phyloP scores from a whole-genome alignment of 2,888 invertebrate genomes.

The Epinotia nisella region DNA sequence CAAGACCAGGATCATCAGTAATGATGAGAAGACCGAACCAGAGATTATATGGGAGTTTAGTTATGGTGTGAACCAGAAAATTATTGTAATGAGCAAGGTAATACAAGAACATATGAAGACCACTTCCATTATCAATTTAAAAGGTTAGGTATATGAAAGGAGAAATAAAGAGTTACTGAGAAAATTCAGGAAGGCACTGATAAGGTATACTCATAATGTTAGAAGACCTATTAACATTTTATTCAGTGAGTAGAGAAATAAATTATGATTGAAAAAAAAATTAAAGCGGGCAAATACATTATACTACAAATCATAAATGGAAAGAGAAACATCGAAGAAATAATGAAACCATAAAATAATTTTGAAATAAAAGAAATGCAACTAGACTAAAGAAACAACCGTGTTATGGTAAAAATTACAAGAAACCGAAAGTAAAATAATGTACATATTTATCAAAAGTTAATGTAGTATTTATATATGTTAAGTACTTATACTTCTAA shows the following conservation, averaged over 20 bases:
- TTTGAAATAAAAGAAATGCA: neutral
- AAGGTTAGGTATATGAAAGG: neutral
- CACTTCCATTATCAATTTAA: slow-evolving; percentile 5
- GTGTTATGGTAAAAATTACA: neutral
- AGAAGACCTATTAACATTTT: neutral
- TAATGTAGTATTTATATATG: neutral
- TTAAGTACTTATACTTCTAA: too few relatives aligned
- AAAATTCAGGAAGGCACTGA: neutral
- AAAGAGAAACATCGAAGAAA: neutral
- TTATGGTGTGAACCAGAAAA: slow-evolving; percentile 31
- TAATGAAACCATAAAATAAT: neutral
- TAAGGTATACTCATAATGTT: neutral
- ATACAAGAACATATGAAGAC: neutral
- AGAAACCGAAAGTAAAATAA: neutral
- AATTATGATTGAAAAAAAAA: neutral
- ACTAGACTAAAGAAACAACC: neutral
- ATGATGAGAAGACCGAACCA: slow-evolving; percentile 40
- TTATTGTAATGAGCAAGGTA: neutral
- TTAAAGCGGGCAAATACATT: neutral
- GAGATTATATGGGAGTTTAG: slow-evolving; percentile 23
- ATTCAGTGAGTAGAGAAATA: too few relatives aligned
- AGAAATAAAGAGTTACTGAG: neutral
- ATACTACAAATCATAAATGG: neutral
- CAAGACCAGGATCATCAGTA: slow-evolving; percentile 69
- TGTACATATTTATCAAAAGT: neutral